Conservation (phyloP, 1,140 invertebrate species). For the Yoshiicerus persimilis region DNA sequence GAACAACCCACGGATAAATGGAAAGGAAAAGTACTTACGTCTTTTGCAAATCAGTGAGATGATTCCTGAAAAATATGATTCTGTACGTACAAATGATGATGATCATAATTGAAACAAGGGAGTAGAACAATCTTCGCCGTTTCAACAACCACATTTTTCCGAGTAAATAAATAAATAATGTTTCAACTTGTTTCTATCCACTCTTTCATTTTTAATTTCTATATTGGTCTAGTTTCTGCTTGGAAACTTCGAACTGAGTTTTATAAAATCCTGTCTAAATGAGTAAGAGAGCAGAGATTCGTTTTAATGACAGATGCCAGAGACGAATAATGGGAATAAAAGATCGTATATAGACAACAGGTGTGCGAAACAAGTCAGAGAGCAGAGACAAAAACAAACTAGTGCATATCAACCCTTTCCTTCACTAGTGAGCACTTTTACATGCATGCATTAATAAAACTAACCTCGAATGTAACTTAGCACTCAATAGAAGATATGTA, state of each 20-base stretch:
- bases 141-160: not conserved
- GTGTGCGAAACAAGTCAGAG: not conserved
- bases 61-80: not conserved
- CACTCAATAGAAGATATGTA: not conserved
- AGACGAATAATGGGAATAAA: not conserved
- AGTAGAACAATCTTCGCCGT: not conserved
- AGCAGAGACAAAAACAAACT: not conserved
- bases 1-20: too few species aligned
- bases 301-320: not conserved
- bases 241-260: not conserved
- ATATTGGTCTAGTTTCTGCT: not conserved
- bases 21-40: not conserved
- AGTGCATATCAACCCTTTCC: not conserved
- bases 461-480: not conserved
- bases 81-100: not conserved
- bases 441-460: not conserved
- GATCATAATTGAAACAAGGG: not conserved
- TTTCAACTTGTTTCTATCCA: not conserved
- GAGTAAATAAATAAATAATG: not conserved
- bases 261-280: not conserved
- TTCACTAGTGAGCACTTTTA: not conserved
- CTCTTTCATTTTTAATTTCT: not conserved
- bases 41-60: not conserved
- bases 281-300: not conserved
- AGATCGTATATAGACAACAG: not conserved